Conservation (phyloP, 53 echinoderm and acorn worm species). For the Echinometra lucunter region DNA sequence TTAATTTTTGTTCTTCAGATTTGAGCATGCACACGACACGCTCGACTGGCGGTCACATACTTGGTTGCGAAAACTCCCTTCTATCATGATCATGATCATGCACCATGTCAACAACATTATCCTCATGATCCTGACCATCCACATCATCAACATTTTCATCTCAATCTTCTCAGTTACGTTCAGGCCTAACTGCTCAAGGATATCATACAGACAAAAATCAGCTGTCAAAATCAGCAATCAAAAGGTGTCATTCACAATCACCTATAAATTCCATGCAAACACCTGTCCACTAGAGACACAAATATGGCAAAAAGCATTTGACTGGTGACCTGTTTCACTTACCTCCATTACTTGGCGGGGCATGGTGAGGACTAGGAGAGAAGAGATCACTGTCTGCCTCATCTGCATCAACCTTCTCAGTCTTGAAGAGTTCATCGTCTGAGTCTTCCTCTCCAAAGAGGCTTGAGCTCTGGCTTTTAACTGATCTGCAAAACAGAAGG, state of each 20-base stretch:
- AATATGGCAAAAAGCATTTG: neutral
- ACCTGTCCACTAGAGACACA: neutral
- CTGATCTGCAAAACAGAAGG: slow-evolving; percentile 1
- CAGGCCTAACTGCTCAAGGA: neutral
- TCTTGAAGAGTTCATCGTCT: slow-evolving; percentile 82
- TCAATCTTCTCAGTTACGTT: neutral
- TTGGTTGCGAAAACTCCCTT: too few species aligned
- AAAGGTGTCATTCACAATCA: neutral
- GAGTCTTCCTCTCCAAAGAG: slow-evolving; percentile 77
- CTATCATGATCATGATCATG: too few species aligned
- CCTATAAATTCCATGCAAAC: neutral
- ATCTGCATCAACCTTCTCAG: slow-evolving; percentile 29
- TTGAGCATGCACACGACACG: too few species aligned
- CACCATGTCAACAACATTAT: neutral
- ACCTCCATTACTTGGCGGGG: slow-evolving; percentile 59
- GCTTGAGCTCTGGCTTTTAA: slow-evolving; percentile 72
- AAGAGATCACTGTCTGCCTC: slow-evolving; percentile 71
- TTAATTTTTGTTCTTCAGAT: too few species aligned
- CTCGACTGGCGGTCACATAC: too few species aligned
- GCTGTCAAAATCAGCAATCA: neutral
- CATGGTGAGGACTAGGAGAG: slow-evolving; percentile 62
- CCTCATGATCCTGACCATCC: neutral
- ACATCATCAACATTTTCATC: neutral
- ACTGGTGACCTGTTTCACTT: slow-evolving; percentile 63
- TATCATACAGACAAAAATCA: neutral